Conservation (phyloP, 2,888 invertebrate genomes). For the Leistus spinibarbis region DNA sequence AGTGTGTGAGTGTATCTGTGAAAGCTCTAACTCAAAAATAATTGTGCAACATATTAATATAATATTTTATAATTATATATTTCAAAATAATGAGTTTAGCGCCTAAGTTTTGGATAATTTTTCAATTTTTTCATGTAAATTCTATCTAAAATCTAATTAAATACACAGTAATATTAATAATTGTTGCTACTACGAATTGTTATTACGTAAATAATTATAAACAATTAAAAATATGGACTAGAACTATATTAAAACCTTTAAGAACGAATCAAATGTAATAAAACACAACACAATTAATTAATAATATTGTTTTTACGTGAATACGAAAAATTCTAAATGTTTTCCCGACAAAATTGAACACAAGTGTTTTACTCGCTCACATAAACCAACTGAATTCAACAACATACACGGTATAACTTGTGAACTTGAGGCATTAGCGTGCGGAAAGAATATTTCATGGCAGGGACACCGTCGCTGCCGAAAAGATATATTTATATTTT, state of each 20-base stretch:
- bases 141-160: too few relatives aligned
- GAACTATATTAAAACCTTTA: neutral
- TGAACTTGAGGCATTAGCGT: constrained; percentile 9
- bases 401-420: neutral
- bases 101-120: too few relatives aligned
- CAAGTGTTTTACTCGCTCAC: neutral
- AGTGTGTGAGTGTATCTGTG: too few relatives aligned
- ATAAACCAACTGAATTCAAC: neutral
- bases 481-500: constrained; percentile 25
- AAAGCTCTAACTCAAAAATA: too few relatives aligned
- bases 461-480: neutral
- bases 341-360: neutral
- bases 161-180: too few relatives aligned
- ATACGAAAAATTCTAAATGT: neutral
- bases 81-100: too few relatives aligned
- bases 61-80: too few relatives aligned
- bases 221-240: too few relatives aligned
- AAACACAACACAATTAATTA: neutral
- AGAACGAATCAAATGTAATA: neutral
- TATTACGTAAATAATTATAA: too few relatives aligned
- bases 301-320: neutral
- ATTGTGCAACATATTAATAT: too few relatives aligned
- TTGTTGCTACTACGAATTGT: too few relatives aligned
- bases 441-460: constrained; percentile 9
- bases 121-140: too few relatives aligned